Conservation (phyloP, 2,113 vertebrate species). For the Microtus ochrogaster region DNA sequence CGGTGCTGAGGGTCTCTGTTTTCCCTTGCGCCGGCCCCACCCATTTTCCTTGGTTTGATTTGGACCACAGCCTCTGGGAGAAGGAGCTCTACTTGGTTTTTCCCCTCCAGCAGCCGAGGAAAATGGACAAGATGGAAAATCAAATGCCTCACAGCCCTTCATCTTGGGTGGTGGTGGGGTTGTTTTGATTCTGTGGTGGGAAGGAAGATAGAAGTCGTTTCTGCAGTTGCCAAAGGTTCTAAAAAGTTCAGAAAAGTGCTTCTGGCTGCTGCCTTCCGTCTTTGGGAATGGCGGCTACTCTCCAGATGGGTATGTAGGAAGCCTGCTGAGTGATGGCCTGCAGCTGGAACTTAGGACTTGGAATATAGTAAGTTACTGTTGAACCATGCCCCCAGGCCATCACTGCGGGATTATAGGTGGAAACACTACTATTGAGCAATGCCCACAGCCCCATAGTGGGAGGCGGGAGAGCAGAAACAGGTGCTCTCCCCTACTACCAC, state of each 20-base stretch:
- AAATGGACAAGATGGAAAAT: not conserved
- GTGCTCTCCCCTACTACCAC: not conserved
- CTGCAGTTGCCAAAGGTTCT: constrained; percentile 12
- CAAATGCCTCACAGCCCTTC: not conserved
- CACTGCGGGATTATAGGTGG: not conserved
- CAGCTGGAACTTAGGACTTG: not conserved
- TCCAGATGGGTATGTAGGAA: not conserved
- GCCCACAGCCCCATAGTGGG: not conserved
- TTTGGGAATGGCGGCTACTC: not conserved
- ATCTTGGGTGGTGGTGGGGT: constrained; percentile 46
- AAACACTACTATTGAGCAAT: not conserved
- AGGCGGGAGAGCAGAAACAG: not conserved
- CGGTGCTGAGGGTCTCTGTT: constrained; percentile 47
- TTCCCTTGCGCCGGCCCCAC: not conserved
- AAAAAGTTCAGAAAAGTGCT: not conserved
- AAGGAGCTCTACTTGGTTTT: constrained; percentile 66
- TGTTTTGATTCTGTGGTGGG: constrained; percentile 12
- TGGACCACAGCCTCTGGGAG: constrained; percentile 79
- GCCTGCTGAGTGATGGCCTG: not conserved
- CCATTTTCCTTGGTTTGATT: constrained; percentile 63
- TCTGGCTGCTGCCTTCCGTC: not conserved
- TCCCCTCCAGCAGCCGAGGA: constrained; percentile 57
- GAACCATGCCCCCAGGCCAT: not conserved
- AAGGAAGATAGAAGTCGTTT: not conserved
- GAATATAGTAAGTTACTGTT: not conserved